Base-by-base conservation (phyloP, 2,113 vertebrate species). In the Menidia beryllina region DNA sequence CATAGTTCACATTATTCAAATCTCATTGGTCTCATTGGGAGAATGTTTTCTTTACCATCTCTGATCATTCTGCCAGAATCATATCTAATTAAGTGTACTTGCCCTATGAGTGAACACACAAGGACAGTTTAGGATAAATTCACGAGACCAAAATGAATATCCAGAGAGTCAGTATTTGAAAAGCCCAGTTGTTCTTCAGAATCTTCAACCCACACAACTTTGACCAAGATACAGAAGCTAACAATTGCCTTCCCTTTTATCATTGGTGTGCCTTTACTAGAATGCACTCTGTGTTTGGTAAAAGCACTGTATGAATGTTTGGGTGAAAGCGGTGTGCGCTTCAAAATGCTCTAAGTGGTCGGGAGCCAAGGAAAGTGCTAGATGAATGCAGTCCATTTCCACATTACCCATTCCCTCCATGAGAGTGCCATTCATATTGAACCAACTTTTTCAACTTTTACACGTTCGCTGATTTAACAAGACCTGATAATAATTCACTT, bases 401-500 rank as follows among this genome's bases (percentile, higher is more conserved):
- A 54, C 27, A 19, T 19, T 19, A 53, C 62, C 5, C 55, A 45
- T 13, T 57, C 26, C 56, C 27, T 59, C 41, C 3, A 72, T 47
- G 65, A 74, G 11, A 12, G 26, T 41, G 50, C 59, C 49, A 51
- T 26, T 30, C 38, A 30, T 10, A 45, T 66, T 19, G 13, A 47
- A 43, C 30, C 49, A 19, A 5, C 17, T 49, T 59, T 70, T 13
- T 55, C 13, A 36, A 64, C 27, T 54, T 17, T 41, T 43, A 26
- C 39, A 30, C 50, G 34, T 23, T 27, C 58, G 39, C 27, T 39
- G 48, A 19, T 50, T 27, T 54, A n/a, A 19, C 23, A 68, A 34
- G 21, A 59, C 38, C 23, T 38, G 52, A 47, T 34, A 8, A 10
- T 53, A 9, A 27, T 30, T 7, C 43, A 21, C 25, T 25, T 25